Conservation (phyloP, 1,140 invertebrate genomes). For the Drosophila mauritiana region DNA sequence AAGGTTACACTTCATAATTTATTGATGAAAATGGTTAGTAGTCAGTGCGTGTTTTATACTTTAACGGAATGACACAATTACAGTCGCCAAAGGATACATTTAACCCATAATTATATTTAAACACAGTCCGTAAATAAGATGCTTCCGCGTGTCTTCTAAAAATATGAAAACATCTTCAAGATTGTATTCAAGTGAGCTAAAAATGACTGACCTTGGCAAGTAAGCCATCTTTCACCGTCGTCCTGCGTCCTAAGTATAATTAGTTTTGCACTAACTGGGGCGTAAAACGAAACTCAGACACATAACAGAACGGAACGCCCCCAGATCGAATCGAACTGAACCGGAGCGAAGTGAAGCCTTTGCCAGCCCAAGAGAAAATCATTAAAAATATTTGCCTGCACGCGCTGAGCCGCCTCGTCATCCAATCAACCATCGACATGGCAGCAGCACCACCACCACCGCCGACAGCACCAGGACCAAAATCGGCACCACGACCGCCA, state of each 20-base stretch:
- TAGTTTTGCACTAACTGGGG: constrained; percentile 80
- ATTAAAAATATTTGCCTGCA: constrained; percentile 82
- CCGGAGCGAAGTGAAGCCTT: constrained; percentile 32
- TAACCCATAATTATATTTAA: too few relatives aligned
- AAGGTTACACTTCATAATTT: not conserved
- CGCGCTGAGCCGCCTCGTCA: constrained; percentile 76
- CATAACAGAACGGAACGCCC: constrained; percentile 39
- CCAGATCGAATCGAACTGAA: constrained; percentile 52
- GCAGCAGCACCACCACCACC: not conserved
- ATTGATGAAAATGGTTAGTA: not conserved
- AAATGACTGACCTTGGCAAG: constrained; percentile 24
- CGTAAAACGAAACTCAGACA: constrained; percentile 66
- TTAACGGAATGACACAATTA: not conserved
- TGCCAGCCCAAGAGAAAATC: constrained; percentile 60
- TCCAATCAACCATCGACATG: constrained; percentile 66
- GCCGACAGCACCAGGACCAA: constrained; percentile 7
- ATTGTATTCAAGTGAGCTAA: constrained; percentile 10
- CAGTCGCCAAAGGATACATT: too few relatives aligned
- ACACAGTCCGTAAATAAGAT: too few relatives aligned
- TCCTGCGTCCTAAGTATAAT: constrained; percentile 53
- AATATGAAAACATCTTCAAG: not conserved
- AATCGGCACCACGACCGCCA: constrained; percentile 15
- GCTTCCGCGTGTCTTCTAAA: not conserved
- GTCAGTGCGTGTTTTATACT: not conserved
- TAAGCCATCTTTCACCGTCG: constrained; percentile 5